phyloP scores from a whole-genome alignment of 2,888 invertebrate species.

The Odontocerum albicorne region DNA sequence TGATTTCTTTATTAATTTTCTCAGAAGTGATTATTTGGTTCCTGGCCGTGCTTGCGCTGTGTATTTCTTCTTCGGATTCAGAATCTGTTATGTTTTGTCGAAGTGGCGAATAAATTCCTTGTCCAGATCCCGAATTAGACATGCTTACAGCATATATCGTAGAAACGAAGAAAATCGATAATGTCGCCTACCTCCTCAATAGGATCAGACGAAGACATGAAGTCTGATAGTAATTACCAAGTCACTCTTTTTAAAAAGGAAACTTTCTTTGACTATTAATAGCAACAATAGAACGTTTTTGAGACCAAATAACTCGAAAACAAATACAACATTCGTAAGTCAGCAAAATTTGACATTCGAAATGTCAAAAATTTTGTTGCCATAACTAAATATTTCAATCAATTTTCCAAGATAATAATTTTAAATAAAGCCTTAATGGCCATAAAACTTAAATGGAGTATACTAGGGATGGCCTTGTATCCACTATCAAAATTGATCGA shows the following conservation, averaged over 20 bases:
- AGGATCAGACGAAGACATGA: slow-evolving; percentile 3
- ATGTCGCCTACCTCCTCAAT: background rate
- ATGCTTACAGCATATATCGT: no score
- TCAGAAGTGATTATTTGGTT: slow-evolving; percentile 22
- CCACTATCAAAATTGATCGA: no score
- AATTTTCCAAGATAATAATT: no score
- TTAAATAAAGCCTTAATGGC: no score
- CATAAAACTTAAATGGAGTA: no score
- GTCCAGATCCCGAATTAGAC: slow-evolving; percentile 38
- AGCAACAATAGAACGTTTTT: background rate
- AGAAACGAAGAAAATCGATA: slow-evolving; percentile 15
- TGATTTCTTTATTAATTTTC: slow-evolving; percentile 43
- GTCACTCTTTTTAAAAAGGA: background rate
- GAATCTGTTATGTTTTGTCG: slow-evolving; percentile 78
- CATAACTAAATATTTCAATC: no score
- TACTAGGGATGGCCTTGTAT: no score
- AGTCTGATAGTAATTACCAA: no score
- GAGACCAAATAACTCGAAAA: no score
- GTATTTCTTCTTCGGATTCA: slow-evolving; percentile 61
- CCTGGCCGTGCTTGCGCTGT: slow-evolving; percentile 17
- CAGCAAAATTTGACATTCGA: no score
- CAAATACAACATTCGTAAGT: no score
- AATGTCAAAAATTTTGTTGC: no score
- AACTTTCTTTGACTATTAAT: background rate
- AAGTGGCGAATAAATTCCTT: slow-evolving; percentile 71